A percentile compares a stretch with the other conserved stretches of the same genome.
Evolutionary conservation across 2,113 vertebrate genomes (phyloP).

Genomic region (Oncorhynchus tshawytscha): DNA sequence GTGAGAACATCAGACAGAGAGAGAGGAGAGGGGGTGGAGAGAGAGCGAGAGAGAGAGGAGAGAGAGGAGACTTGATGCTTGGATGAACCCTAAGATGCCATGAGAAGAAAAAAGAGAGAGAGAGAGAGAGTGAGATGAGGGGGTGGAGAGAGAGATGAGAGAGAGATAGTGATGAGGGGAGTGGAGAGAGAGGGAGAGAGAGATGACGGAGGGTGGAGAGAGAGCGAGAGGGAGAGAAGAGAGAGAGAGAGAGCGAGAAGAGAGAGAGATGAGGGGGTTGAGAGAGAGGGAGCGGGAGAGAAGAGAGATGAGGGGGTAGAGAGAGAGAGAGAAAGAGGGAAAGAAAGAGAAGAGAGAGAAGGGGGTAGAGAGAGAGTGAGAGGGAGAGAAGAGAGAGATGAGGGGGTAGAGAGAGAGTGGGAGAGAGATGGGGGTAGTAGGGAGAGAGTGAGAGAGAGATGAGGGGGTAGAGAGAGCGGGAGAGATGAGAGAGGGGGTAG

Average conservation of each 20-base stretch:
- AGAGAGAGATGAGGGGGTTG: not conserved
- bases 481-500: too few species aligned
- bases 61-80: not conserved
- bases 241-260: not conserved
- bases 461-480: not conserved
- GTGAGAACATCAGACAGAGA: slow-evolving; percentile 1
- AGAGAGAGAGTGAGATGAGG: not conserved
- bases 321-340: too few species aligned
- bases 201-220: too few species aligned
- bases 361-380: not conserved
- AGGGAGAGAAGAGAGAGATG: slow-evolving; percentile 9
- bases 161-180: not conserved
- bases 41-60: not conserved
- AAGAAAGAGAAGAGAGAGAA: too few species aligned
- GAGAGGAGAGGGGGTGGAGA: too few species aligned
- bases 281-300: slow-evolving; percentile 11
- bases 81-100: not conserved
- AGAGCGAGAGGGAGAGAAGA: slow-evolving; percentile 13
- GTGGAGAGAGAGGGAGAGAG: not conserved
- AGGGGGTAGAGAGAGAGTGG: too few species aligned
- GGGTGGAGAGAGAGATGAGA: not conserved
- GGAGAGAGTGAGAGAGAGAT: not conserved
- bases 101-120: not conserved
- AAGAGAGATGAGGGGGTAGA: not conserved
- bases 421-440: not conserved